Percentiles rank a stretch among this genome's conserved stretches.
These are phyloP conservation scores for Esperia sulphurella DNA, from an alignment of 2,888 invertebrate species.

Conservation along the genomic window DNA sequence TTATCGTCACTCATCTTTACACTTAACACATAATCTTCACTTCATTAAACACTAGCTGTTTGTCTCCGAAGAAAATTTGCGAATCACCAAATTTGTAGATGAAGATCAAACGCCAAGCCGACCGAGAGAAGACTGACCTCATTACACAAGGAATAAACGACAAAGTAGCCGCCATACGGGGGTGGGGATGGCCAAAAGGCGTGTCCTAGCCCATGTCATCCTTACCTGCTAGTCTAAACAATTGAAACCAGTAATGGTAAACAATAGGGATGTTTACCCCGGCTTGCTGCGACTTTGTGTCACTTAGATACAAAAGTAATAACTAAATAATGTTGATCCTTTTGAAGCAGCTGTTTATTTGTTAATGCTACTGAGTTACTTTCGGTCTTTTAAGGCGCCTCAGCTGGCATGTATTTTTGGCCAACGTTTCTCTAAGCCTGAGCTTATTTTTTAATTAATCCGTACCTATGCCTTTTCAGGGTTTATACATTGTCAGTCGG, in stretches of 20 bases:
- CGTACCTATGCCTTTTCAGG: no score
- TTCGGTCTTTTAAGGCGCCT: no score
- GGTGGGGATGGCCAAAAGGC: conserved; percentile 30
- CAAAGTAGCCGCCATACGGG: conserved; percentile 25
- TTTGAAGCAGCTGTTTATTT: not conserved
- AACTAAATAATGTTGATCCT: not conserved
- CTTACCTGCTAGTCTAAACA: conserved; percentile 20
- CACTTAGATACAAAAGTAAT: not conserved
- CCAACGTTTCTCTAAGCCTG: no score
- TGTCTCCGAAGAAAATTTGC: not conserved
- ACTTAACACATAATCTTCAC: not conserved
- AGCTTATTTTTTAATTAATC: no score
- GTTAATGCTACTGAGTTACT: no score
- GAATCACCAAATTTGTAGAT: not conserved
- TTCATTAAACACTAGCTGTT: not conserved
- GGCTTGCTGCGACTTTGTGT: no score
- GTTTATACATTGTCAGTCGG: no score
- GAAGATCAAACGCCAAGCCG: conserved; percentile 25
- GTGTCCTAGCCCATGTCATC: conserved; percentile 18
- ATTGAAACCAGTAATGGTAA: conserved; percentile 9
- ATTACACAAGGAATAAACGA: conserved; percentile 39
- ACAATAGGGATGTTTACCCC: conserved; percentile 23
- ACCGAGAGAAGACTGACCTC: conserved; percentile 34
- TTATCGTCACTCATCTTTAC: conserved; percentile 37
- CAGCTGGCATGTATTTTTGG: no score